phyloP scores from a whole-genome alignment of 2,888 invertebrate genomes.

The Melanostoma scalare region DNA sequence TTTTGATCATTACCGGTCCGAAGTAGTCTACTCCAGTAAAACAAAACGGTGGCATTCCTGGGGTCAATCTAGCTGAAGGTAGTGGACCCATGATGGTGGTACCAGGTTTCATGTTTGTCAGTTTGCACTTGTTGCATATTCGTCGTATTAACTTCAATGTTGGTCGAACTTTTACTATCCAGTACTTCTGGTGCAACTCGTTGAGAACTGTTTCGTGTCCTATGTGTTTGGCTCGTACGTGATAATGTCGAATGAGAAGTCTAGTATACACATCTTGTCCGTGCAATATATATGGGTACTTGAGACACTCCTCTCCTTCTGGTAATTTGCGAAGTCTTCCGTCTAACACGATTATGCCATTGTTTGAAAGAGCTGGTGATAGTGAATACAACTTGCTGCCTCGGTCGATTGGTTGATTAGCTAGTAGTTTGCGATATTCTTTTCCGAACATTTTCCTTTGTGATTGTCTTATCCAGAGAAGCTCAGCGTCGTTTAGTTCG shows the following conservation, averaged over 20 bases:
- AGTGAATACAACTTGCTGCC: not conserved
- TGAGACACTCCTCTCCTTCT: not conserved
- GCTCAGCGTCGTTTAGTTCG: not conserved
- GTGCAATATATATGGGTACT: not conserved
- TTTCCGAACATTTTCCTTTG: not conserved
- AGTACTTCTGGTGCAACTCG: slow-evolving; percentile 32
- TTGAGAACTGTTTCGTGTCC: slow-evolving; percentile 43
- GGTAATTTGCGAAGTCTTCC: not conserved
- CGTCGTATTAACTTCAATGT: not conserved
- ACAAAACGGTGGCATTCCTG: slow-evolving; percentile 31
- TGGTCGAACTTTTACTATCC: not conserved
- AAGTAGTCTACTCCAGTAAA: slow-evolving; percentile 54
- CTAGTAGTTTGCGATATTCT: not conserved
- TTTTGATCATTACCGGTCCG: slow-evolving; percentile 35
- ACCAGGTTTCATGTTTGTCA: slow-evolving; percentile 4
- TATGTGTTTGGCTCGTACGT: not conserved
- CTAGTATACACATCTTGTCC: not conserved
- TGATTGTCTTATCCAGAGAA: not conserved
- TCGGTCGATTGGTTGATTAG: not conserved
- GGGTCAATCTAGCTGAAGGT: slow-evolving; percentile 7
- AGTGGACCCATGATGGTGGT: slow-evolving; percentile 39
- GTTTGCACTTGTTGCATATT: slow-evolving; percentile 39
- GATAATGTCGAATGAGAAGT: not conserved
- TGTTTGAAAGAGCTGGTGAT: not conserved
- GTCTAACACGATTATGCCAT: not conserved